Base-by-base conservation (phyloP, 1,140 invertebrate genomes). In the Fopius arisanus region DNA sequence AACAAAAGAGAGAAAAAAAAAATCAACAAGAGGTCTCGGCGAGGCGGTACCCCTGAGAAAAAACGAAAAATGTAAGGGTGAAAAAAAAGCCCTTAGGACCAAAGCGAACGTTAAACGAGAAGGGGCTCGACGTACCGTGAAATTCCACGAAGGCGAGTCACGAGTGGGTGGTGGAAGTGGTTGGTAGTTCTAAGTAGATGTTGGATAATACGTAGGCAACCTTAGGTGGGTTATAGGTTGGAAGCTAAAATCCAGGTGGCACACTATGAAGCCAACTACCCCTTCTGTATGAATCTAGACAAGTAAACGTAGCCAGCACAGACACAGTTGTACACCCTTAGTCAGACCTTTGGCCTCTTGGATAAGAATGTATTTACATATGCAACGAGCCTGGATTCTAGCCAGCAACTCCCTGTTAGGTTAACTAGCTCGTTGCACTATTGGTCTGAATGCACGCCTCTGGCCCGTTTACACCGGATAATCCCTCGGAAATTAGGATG, bases 401-500 rank as follows among this genome's bases (percentile, higher is more conserved):
- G 82, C 80, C 79, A 83, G 80, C 78, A n/a, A 77, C 78, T 59
- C 19, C 43, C 16, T 19, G 82, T 83, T 85, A 82, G 79, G 78
- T 80, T 82, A 84, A 83, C 81, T 82, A 84, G 79, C 78, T 81
- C 76, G 76, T 76, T 77, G 70, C 62, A 67, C 70, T 73, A 54
- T 28, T 65, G 70, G 65, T 43, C 43, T 69, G 16, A 19, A 14
- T 14, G 65, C 31, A 21, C 65, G n/a, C 31, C 65, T 31, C 26
- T 29, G 19, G 33, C 7, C 33, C 33, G 33, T 37, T 37, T 37
- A 37, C 23, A 33, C 67, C 66, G 74, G 73, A 80, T 84, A 83
- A 84, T 84, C 80, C 79, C 62, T 77, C 33, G 62, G 75, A 81
- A 84, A 84, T 83, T 84, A 83, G 79, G 69, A 76, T 74, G 70